Conservation (phyloP, 2,113 vertebrate genomes). For the Chunga burmeisteri region DNA sequence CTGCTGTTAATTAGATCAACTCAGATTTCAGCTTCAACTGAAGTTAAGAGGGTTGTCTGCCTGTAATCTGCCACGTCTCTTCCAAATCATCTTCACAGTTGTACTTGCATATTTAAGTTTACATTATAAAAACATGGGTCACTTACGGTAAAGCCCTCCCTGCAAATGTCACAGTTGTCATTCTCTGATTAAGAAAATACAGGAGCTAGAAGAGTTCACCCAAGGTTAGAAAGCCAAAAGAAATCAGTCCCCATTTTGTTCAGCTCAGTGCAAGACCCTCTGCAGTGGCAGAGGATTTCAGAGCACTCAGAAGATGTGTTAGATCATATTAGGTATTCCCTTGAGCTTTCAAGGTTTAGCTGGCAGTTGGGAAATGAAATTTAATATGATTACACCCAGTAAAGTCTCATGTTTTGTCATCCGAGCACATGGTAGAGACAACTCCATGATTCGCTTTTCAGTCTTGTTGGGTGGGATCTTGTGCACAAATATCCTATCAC, state of each 20-base stretch:
- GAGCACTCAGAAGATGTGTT: background rate
- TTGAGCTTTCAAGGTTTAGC: background rate
- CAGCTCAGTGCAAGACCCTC: background rate
- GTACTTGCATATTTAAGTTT: background rate
- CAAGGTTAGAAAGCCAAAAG: background rate
- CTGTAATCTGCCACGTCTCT: background rate
- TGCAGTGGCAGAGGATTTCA: background rate
- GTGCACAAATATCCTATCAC: background rate
- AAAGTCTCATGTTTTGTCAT: constrained; percentile 18
- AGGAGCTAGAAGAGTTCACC: background rate
- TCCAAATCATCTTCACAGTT: background rate
- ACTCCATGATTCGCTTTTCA: background rate
- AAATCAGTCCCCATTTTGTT: background rate
- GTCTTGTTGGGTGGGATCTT: background rate
- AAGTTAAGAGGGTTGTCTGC: background rate
- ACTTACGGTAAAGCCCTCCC: background rate
- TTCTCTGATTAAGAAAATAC: background rate
- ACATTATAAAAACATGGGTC: background rate
- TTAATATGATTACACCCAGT: background rate
- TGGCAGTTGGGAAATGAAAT: background rate
- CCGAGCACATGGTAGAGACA: background rate
- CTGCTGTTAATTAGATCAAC: background rate
- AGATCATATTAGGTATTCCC: background rate
- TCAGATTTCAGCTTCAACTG: background rate
- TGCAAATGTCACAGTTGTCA: background rate